Evolutionary conservation across 1,140 invertebrate species (phyloP).

Genomic region (Dreissena rostriformis): DNA sequence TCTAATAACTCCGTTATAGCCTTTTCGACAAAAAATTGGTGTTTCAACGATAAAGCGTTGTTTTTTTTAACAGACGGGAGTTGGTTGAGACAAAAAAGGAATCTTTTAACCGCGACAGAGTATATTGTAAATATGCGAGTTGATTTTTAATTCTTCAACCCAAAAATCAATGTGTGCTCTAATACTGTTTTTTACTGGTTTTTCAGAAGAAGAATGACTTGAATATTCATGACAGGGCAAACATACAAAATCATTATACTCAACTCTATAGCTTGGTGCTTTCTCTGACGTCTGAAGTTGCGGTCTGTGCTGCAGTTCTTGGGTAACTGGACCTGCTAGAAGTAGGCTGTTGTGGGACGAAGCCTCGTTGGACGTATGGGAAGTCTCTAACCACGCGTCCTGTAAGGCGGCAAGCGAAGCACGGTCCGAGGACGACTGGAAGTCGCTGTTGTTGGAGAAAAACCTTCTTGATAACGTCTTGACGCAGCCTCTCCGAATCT

Average conservation of each 20-base stretch:
- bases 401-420: background rate
- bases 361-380: background rate
- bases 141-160: background rate
- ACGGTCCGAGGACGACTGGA: background rate
- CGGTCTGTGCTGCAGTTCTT: constrained; percentile 2
- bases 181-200: background rate
- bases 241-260: background rate
- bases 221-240: constrained; percentile 4
- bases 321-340: background rate
- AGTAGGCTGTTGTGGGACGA: background rate
- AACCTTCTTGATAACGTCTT: too few relatives aligned
- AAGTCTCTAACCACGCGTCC: background rate
- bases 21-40: constrained; percentile 7
- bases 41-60: background rate
- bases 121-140: background rate
- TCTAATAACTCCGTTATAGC: background rate
- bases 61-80: constrained; percentile 11
- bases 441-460: background rate
- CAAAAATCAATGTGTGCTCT: constrained; percentile 11
- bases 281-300: background rate
- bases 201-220: background rate
- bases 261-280: background rate
- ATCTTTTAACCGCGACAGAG: background rate
- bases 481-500: too few relatives aligned
- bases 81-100: constrained; percentile 2